Percentiles rank a stretch among this genome's conserved stretches.
These are phyloP conservation scores for Platichthys flesus DNA, from an alignment of 2,113 vertebrate genomes.

Conservation along the genomic window DNA sequence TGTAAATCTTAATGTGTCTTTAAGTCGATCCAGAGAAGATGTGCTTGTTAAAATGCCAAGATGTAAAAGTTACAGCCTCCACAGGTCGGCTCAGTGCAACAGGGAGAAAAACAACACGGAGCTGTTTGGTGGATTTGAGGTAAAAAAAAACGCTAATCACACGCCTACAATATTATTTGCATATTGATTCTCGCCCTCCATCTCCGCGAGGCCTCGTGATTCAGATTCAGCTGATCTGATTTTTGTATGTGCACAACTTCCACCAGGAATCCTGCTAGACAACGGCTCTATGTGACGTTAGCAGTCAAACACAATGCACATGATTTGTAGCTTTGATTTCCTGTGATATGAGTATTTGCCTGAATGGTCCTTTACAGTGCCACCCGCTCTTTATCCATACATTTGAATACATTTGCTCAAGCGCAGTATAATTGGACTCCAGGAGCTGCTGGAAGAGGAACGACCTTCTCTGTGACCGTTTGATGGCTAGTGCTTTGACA, in stretches of 20 bases:
- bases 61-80: not conserved
- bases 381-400: conserved; percentile 50
- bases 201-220: not conserved
- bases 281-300: too few species aligned
- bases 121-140: not conserved
- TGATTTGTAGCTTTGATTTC: conserved; percentile 33
- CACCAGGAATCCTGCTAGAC: conserved; percentile 4
- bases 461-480: conserved; percentile 52
- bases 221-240: conserved; percentile 15
- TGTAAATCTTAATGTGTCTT: conserved; percentile 28
- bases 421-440: conserved; percentile 1
- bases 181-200: not conserved
- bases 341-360: conserved; percentile 25
- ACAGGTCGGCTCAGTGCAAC: not conserved
- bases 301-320: not conserved
- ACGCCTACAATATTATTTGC: conserved; percentile 1
- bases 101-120: conserved; percentile 2
- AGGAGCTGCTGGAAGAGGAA: conserved; percentile 35
- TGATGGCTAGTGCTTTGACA: conserved; percentile 20
- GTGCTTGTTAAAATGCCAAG: conserved; percentile 32
- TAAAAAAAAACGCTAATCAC: conserved; percentile 12
- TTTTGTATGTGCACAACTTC: not conserved
- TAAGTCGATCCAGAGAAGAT: conserved; percentile 34
- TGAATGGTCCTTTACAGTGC: conserved; percentile 6
- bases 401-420: conserved; percentile 55